Conservation (phyloP, 2,113 vertebrate genomes). For the Menidia beryllina region DNA sequence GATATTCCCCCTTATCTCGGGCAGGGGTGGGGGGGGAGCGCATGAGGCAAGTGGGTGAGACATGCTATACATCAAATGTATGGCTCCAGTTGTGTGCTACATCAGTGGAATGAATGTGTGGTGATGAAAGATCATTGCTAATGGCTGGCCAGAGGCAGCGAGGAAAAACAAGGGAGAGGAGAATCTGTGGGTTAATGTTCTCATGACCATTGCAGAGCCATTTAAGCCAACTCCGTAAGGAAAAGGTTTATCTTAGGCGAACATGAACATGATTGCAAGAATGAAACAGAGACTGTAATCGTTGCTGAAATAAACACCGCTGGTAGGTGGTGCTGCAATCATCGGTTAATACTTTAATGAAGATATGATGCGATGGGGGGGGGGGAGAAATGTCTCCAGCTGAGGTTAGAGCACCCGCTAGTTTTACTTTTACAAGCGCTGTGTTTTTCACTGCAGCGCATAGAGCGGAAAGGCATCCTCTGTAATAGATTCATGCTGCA, state of each 20-base stretch:
- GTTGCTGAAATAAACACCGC: slow-evolving; percentile 51
- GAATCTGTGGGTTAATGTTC: slow-evolving; percentile 52
- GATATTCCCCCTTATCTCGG: slow-evolving; percentile 48
- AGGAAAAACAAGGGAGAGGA: slow-evolving; percentile 11
- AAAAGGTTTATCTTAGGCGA: slow-evolving; percentile 36
- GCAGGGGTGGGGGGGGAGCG: slow-evolving; percentile 12
- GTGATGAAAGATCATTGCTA: slow-evolving; percentile 43
- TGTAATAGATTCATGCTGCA: slow-evolving; percentile 2
- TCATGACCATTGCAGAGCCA: slow-evolving; percentile 15
- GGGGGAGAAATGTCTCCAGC: slow-evolving; percentile 58
- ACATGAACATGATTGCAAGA: slow-evolving; percentile 35
- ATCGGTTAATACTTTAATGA: slow-evolving; percentile 70
- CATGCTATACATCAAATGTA: slow-evolving; percentile 30
- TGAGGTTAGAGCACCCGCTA: slow-evolving; percentile 53
- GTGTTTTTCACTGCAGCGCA: slow-evolving; percentile 29
- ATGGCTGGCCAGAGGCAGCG: slow-evolving; percentile 49
- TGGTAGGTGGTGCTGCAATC: slow-evolving; percentile 59
- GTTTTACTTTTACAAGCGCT: slow-evolving; percentile 54
- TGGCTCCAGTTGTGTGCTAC: slow-evolving; percentile 43
- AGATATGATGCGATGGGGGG: slow-evolving; percentile 52
- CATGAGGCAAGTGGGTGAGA: slow-evolving; percentile 23
- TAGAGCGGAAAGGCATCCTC: slow-evolving; percentile 26
- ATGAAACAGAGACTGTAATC: slow-evolving; percentile 53
- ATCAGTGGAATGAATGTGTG: slow-evolving; percentile 62
- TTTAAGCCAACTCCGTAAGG: slow-evolving; percentile 41